A percentile compares a stretch with the other conserved stretches of the same genome.
phyloP scores from a whole-genome alignment of 2,113 vertebrate genomes.

The Tetrao urogallus region DNA sequence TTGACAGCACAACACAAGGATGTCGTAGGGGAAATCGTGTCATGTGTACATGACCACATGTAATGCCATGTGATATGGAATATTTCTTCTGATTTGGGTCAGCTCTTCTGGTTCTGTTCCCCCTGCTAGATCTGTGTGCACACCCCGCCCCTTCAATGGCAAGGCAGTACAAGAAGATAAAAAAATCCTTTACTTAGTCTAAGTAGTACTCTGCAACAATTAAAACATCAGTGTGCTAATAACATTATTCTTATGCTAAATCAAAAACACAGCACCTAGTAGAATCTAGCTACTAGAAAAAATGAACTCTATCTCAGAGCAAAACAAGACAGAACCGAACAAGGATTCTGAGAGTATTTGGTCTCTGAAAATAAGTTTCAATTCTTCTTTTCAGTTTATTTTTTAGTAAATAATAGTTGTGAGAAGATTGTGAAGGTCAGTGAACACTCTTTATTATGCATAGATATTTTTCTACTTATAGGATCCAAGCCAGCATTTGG shows the following conservation, averaged over 20 bases:
- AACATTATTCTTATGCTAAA: background rate
- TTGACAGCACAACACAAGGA: background rate
- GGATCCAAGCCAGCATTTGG: background rate
- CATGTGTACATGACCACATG: too few species aligned
- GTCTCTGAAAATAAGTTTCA: background rate
- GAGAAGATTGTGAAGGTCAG: background rate
- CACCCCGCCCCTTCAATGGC: background rate
- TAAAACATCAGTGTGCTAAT: background rate
- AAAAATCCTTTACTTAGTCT: background rate
- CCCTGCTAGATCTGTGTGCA: background rate
- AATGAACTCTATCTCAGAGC: background rate
- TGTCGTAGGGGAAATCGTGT: too few species aligned
- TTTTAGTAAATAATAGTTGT: background rate
- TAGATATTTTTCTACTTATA: background rate
- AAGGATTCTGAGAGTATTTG: background rate
- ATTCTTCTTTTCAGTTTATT: background rate
- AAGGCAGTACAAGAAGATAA: background rate
- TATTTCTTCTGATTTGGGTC: background rate
- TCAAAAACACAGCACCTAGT: background rate
- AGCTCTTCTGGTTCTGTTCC: background rate
- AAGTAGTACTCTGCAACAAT: background rate
- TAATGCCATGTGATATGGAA: background rate
- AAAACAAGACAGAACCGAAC: background rate
- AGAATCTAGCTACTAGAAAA: background rate
- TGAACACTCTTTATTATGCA: background rate